These are phyloP conservation scores for Lycophotia porphyrea DNA, from an alignment of 2,888 invertebrate genomes.

Conservation along the genomic window DNA sequence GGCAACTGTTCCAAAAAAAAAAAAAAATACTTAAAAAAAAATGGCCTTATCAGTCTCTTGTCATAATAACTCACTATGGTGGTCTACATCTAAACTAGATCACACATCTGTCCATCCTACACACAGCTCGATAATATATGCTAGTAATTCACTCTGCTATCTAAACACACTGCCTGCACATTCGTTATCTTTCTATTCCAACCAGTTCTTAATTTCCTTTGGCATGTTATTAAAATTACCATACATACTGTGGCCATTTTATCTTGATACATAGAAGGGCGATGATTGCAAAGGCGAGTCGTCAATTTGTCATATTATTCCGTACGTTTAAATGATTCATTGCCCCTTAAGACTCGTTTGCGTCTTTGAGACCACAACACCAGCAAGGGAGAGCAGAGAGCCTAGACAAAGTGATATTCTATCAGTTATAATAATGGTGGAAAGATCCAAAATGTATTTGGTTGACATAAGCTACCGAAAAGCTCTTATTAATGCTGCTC, in stretches of 20 bases:
- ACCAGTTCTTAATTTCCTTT: constrained; percentile 55
- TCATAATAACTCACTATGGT: background rate
- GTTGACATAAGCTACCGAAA: background rate
- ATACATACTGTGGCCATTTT: constrained; percentile 32
- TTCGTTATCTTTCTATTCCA: constrained; percentile 34
- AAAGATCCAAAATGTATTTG: background rate
- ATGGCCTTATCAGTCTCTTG: too few relatives aligned
- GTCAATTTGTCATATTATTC: background rate
- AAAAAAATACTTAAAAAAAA: too few relatives aligned
- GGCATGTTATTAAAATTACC: constrained; percentile 38
- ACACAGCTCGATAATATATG: constrained; percentile 26
- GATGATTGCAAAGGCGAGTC: background rate
- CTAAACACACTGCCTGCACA: constrained; percentile 14
- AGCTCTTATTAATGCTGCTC: background rate
- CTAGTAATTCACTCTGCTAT: constrained; percentile 28
- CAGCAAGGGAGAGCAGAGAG: background rate
- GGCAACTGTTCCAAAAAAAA: too few relatives aligned
- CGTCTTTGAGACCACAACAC: background rate
- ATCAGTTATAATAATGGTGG: background rate
- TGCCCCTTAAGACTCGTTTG: background rate
- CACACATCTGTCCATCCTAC: constrained; percentile 7
- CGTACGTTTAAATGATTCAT: background rate
- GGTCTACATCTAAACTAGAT: background rate
- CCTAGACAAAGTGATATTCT: background rate
- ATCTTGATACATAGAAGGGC: background rate